Conservation (phyloP, 2,797 vertebrate genomes). For the Acanthiza pusilla region DNA sequence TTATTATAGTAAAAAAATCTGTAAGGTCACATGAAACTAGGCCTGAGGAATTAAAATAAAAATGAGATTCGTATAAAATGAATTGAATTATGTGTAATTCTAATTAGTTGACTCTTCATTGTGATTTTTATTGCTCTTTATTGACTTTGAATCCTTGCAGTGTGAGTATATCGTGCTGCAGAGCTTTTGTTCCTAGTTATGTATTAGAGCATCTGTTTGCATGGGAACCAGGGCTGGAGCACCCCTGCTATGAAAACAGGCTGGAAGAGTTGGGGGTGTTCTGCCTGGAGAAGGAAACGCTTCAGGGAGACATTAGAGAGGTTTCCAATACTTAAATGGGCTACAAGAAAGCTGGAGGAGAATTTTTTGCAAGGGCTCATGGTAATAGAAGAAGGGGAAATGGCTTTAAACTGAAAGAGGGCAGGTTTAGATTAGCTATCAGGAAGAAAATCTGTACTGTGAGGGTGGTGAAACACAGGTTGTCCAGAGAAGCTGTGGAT, state of each 20-base stretch:
- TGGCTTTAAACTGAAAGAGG: neutral
- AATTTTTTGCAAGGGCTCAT: neutral
- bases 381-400: neutral
- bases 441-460: neutral
- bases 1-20: neutral
- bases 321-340: neutral
- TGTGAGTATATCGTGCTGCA: neutral
- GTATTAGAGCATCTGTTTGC: neutral
- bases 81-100: neutral
- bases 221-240: neutral
- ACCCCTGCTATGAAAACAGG: neutral
- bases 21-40: neutral
- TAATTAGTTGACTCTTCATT: neutral
- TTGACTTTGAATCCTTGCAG: neutral
- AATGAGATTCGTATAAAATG: neutral
- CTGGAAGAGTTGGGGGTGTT: neutral
- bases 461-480: neutral
- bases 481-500: neutral
- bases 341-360: neutral
- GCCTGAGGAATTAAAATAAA: slow-evolving; percentile 6
- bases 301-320: neutral
- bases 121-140: neutral
- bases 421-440: neutral
- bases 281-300: neutral
- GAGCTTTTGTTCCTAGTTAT: neutral